phyloP scores from a whole-genome alignment of 2,797 vertebrate species.

The Alosa sapidissima region DNA sequence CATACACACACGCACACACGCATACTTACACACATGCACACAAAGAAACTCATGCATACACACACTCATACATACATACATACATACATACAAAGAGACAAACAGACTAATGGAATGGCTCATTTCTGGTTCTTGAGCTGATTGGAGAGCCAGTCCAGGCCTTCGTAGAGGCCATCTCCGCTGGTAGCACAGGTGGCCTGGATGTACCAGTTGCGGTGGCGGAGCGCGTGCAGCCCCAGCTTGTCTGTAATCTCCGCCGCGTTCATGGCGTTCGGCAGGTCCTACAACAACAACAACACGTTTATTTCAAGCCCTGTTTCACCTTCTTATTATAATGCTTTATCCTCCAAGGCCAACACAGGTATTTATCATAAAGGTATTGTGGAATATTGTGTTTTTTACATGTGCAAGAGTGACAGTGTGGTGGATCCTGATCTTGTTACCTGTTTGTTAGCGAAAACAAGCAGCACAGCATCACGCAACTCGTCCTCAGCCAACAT shows the following conservation, averaged over 20 bases:
- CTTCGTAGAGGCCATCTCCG: conserved; percentile 82
- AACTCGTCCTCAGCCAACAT: conserved; percentile 85
- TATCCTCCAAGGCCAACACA: not conserved
- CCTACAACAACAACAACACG: conserved; percentile 55
- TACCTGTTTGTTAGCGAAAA: conserved; percentile 88
- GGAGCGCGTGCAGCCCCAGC: conserved; percentile 79
- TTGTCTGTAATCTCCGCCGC: conserved; percentile 87
- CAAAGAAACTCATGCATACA: conserved; percentile 62
- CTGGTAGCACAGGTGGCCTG: conserved; percentile 86
- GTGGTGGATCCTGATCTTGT: conserved; percentile 26
- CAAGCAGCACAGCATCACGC: conserved; percentile 81
- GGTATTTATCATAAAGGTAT: not conserved
- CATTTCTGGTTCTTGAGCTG: conserved; percentile 86
- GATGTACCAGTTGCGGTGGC: conserved; percentile 84
- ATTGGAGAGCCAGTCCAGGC: conserved; percentile 86
- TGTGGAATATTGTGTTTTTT: not conserved
- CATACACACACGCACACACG: conserved; percentile 42
- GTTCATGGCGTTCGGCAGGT: conserved; percentile 85
- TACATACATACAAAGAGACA: conserved; percentile 55
- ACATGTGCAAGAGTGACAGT: not conserved
- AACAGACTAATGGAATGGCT: conserved; percentile 71
- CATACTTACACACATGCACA: conserved; percentile 23
- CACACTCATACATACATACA: conserved; percentile 56
- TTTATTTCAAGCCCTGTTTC: not conserved
- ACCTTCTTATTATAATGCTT: not conserved